Base-by-base conservation (phyloP, 1,140 invertebrate species). In the Acromyrmex heyeri region DNA sequence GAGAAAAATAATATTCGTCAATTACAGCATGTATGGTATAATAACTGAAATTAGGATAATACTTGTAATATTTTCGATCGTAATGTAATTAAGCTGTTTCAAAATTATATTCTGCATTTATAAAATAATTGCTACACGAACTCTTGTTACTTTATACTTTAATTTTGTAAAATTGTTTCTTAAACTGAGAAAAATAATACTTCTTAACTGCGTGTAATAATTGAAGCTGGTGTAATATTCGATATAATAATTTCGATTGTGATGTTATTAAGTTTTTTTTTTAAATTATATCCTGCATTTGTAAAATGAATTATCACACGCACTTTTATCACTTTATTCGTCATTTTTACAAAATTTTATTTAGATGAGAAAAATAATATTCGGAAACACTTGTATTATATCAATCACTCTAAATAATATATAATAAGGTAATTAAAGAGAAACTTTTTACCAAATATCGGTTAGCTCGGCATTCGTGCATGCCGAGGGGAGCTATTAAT, bases 261-360 rank as follows among this genome's bases (percentile, higher is more conserved):
- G 73, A 18, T 62, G 27, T 50, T 44, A n/a, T 70, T 59, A 81
- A 81, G 55, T 34, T 55, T 44, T 44, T 44, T 64, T 34, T 16
- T 8, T 18, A 24, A 44, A 44, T 10, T 44, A 44, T 21, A 21
- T 30, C n/a, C 6, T 12, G 4, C n/a, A 53, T 34, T 44, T 10
- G 3, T 44, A 44, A 44, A 44, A 44, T 44, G 2, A 18, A 55
- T n/a, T 24, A 14, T 53, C 24, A 62, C 14, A 12, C 50, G 1
- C 38, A 12, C 8, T 7, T 14, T 6, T 5, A 7, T 7, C 8
- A 8, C 12, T 14, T 12, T 16, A 6, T n/a, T 34, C 4, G 14
- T 18, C 14, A 65, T 55, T 79, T 44, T 55, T 18, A 2, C 77
- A 4, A 55, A 44, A 55, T 44, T 44, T 44, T 44, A 53, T 16